Percentiles rank a stretch among this genome's conserved stretches.
These are phyloP conservation scores for Notocelia uddmanniana DNA, from an alignment of 2,888 invertebrate species.

Conservation along the genomic window DNA sequence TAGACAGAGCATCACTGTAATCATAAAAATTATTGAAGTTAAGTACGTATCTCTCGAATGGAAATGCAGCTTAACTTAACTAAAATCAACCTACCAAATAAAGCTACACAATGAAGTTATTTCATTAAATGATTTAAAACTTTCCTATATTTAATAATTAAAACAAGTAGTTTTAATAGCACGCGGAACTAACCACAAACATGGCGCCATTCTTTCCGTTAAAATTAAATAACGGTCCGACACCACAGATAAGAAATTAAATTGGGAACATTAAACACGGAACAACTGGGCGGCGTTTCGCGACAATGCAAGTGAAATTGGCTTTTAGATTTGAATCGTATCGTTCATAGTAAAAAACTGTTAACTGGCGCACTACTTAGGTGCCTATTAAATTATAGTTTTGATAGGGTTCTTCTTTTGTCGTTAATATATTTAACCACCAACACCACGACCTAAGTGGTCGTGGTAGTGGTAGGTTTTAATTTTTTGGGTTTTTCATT, in stretches of 20 bases:
- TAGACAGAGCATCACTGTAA: no score
- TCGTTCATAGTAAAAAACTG: conserved; percentile 7
- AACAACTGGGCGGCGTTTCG: conserved; percentile 41
- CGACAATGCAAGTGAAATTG: conserved; percentile 43
- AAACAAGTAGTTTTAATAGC: conserved; percentile 23
- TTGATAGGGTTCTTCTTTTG: no score
- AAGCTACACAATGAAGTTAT: background rate
- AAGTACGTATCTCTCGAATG: background rate
- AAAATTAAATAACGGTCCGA: conserved; percentile 46
- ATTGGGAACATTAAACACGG: conserved; percentile 41
- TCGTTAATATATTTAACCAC: no score
- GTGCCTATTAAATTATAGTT: conserved; percentile 1
- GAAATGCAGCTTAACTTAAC: background rate
- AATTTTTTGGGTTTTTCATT: no score
- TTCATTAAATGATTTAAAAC: background rate
- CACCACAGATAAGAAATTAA: conserved; percentile 46
- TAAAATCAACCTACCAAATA: background rate
- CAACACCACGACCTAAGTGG: no score
- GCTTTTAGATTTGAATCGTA: conserved; percentile 35
- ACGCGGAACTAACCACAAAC: conserved; percentile 23
- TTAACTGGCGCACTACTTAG: conserved; percentile 27
- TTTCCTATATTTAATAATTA: no score
- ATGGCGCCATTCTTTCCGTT: conserved; percentile 34
- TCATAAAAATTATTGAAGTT: background rate
- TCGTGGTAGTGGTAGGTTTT: no score